Evolutionary conservation across 2,113 vertebrate genomes (phyloP).

Genomic region (Dicentrarchus labrax): DNA sequence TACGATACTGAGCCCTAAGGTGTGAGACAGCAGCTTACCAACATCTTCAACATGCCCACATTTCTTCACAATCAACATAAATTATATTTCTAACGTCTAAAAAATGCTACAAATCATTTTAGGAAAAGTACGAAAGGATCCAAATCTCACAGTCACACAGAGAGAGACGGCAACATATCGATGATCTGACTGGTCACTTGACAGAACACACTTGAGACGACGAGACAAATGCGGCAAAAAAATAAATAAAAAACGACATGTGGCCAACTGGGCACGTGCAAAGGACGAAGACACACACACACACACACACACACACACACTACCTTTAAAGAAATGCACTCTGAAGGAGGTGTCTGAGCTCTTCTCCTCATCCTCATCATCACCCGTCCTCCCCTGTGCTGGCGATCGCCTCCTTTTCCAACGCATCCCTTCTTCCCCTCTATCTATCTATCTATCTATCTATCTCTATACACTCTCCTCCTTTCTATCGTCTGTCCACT

Average conservation of each 20-base stretch:
- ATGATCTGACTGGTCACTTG: background rate
- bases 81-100: background rate
- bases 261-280: background rate
- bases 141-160: background rate
- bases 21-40: background rate
- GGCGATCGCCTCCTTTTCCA: slow-evolving; percentile 77
- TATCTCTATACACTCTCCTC: background rate
- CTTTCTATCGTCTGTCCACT: slow-evolving; percentile 9
- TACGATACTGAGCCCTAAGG: too few relatives aligned
- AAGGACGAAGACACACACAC: background rate
- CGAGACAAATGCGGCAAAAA: slow-evolving; percentile 5
- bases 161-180: background rate
- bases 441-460: background rate
- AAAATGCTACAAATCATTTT: background rate
- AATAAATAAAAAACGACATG: background rate
- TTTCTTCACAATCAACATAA: too few relatives aligned
- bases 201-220: background rate
- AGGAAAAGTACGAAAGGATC: background rate
- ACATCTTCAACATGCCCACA: background rate
- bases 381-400: slow-evolving; percentile 64
- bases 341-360: slow-evolving; percentile 54
- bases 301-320: slow-evolving; percentile 13
- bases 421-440: slow-evolving; percentile 60
- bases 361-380: slow-evolving; percentile 60
- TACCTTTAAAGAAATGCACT: slow-evolving; percentile 79